Base-by-base conservation (phyloP, 30 jellyfish, hydroid and myxozoan species). In the Aurelia sp. region DNA sequence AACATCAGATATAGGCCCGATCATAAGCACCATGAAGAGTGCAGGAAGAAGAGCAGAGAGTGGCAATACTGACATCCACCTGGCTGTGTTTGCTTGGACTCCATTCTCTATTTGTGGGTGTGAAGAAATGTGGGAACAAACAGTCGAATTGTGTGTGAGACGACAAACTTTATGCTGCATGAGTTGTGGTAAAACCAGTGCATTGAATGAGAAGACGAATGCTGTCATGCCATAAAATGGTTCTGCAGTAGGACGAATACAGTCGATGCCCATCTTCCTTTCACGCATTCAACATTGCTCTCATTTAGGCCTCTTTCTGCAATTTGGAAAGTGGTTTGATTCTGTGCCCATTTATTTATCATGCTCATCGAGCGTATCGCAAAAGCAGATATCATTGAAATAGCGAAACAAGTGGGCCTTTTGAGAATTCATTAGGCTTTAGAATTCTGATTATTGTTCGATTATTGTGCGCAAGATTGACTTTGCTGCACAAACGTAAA, bases 1-100 rank as follows among this genome's bases (percentile, higher is more conserved):
- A 10, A 86, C 82, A 67, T 86, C 96, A 3, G 96, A 86, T 19
- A 86, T 20, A 23, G 96, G 96, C 2, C 96, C 96, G 13, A 86
- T 76, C 69, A 86, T 66, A 21, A 86, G 65, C n/a, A 86, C 51
- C 37, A 51, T 68, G 20, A 86, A 63, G 16, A 76, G 21, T 47
- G 79, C 87, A 23, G 89, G 89, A 52, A 76, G 79, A 22, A 76
- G 86, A 44, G 96, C 89, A 22, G 90, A 73, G 6, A 86, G 78
- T 1, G 85, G 85, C 15, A 86, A n/a, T 7, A 86, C 55, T 8
- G 89, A 68, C 89, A 75, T 74, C 96, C 96, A 86, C 19, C 60
- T 57, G 20, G 96, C 96, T 6, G 96, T 76, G 9, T 19, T 30
- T 9, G 67, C 85, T 41, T 75, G 96, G 17, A 86, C 80, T 5